These are phyloP conservation scores for Antennarius striatus DNA, from an alignment of 2,113 vertebrate species.

Conservation along the genomic window DNA sequence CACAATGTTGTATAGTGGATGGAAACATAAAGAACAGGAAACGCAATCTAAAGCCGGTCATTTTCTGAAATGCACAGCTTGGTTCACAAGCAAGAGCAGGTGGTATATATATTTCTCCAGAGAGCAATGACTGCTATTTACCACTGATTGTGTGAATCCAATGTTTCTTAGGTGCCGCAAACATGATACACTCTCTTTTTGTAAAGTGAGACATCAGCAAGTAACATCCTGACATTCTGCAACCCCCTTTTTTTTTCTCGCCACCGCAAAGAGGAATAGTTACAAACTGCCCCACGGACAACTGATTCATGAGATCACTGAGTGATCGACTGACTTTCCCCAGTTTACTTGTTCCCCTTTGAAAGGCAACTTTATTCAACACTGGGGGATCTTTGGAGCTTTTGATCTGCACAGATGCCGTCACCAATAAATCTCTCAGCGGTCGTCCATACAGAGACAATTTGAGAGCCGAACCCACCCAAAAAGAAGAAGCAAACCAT, in stretches of 20 bases:
- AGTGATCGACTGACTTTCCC: constrained; percentile 29
- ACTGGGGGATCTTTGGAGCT: not conserved
- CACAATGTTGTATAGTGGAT: too few relatives aligned
- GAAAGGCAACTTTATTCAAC: constrained; percentile 25
- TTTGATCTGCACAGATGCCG: constrained; percentile 10
- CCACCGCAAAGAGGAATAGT: constrained; percentile 9
- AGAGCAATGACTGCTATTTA: constrained; percentile 46
- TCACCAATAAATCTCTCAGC: constrained; percentile 23
- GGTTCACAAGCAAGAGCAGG: constrained; percentile 52
- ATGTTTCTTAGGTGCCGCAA: constrained; percentile 60
- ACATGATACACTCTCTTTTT: constrained; percentile 45
- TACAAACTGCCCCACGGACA: constrained; percentile 3
- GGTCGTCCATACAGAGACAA: constrained; percentile 12
- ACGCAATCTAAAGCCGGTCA: constrained; percentile 11
- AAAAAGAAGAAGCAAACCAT: constrained; percentile 29
- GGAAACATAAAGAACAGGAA: constrained; percentile 3
- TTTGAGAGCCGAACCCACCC: not conserved
- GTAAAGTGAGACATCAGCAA: constrained; percentile 28
- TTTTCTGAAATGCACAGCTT: constrained; percentile 23
- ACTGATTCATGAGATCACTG: constrained; percentile 41
- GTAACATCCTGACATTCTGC: constrained; percentile 12
- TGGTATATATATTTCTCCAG: constrained; percentile 70
- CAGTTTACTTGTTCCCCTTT: constrained; percentile 35
- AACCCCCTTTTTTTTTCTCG: constrained; percentile 12
- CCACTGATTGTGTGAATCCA: constrained; percentile 69